These are phyloP conservation scores for Carcinoscorpius rotundicauda DNA, from an alignment of 1,140 invertebrate species.

Conservation along the genomic window DNA sequence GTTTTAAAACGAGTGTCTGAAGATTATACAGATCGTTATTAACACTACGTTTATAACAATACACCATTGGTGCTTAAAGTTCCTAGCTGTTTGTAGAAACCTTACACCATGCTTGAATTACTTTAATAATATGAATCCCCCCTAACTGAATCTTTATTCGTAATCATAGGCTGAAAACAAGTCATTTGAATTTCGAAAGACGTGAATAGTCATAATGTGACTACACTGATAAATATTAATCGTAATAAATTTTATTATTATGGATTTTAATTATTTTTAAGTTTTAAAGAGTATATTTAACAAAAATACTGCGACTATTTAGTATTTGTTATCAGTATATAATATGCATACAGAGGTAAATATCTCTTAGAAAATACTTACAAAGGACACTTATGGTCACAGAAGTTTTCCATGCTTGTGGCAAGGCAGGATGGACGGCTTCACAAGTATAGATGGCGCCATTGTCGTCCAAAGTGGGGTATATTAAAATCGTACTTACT, in stretches of 20 bases:
- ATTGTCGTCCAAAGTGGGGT: constrained; percentile 73
- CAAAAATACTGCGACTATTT: background rate
- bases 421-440: constrained; percentile 70
- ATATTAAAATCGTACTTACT: constrained; percentile 47
- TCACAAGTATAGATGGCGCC: constrained; percentile 79
- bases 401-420: constrained; percentile 53
- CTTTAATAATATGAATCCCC: too few species aligned
- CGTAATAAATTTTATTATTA: background rate
- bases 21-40: too few species aligned
- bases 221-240: background rate
- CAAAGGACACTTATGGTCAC: constrained; percentile 79
- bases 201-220: too few species aligned
- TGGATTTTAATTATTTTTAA: too few species aligned
- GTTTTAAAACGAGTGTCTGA: too few species aligned
- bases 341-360: background rate
- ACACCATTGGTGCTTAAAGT: too few species aligned
- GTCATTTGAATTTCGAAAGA: too few species aligned
- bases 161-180: too few species aligned
- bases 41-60: too few species aligned
- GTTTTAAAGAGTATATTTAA: background rate
- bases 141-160: too few species aligned
- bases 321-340: background rate
- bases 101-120: too few species aligned
- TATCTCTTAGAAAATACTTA: constrained; percentile 44
- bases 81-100: too few species aligned